Evolutionary conservation across 2,113 vertebrate genomes (phyloP).

Genomic region (Jacana jacana): DNA sequence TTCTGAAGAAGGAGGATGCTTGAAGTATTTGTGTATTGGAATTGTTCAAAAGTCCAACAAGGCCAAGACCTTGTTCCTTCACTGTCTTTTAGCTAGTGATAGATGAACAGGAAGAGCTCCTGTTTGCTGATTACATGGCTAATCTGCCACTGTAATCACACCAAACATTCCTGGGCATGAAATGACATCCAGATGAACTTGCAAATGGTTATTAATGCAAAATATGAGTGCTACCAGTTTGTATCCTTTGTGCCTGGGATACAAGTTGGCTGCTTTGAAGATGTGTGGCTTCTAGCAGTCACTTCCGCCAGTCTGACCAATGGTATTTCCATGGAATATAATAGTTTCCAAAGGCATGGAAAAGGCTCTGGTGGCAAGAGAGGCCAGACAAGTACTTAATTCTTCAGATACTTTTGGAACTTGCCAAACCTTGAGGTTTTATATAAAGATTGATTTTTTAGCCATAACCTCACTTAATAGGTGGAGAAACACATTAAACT

Average conservation of each 20-base stretch:
- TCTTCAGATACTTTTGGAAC: not conserved
- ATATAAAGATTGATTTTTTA: not conserved
- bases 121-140: not conserved
- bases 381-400: not conserved
- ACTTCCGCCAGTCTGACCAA: not conserved
- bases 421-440: not conserved
- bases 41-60: not conserved
- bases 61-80: not conserved
- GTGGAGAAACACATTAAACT: not conserved
- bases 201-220: not conserved
- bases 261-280: not conserved
- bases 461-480: not conserved
- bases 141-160: not conserved
- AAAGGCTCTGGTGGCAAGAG: not conserved
- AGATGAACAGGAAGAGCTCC: not conserved
- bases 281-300: not conserved
- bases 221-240: not conserved
- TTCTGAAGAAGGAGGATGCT: not conserved
- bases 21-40: not conserved
- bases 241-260: not conserved
- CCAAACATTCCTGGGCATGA: not conserved
- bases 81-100: not conserved
- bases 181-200: not conserved
- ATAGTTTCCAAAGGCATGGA: not conserved
- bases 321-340: not conserved